Conservation (phyloP, 2,888 invertebrate genomes). For the Drosophila colorata region DNA sequence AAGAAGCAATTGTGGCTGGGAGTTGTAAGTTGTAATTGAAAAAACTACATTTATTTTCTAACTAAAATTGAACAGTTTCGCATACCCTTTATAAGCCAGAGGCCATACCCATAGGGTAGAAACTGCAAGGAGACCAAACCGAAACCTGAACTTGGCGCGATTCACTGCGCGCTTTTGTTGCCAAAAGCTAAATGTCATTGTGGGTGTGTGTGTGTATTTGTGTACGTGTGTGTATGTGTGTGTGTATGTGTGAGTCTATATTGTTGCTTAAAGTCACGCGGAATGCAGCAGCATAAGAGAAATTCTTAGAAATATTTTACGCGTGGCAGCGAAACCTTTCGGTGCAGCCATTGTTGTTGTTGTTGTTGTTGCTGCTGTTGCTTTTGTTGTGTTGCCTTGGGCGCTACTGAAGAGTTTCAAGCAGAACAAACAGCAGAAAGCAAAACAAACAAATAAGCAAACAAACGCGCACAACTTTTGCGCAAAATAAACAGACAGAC, state of each 20-base stretch:
- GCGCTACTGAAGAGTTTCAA: conserved; percentile 66
- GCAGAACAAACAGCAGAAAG: conserved; percentile 5
- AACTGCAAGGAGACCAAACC: conserved; percentile 26
- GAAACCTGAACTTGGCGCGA: conserved; percentile 49
- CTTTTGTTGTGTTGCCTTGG: conserved; percentile 56
- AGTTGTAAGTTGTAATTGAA: no score
- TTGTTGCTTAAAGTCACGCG: conserved; percentile 67
- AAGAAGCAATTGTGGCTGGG: no score
- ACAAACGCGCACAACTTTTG: conserved; percentile 65
- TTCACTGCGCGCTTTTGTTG: conserved; percentile 38
- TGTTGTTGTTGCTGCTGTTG: conserved; percentile 23
- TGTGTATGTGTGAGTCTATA: conserved; percentile 10
- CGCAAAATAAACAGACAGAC: conserved; percentile 56
- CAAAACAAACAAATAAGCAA: conserved; percentile 69
- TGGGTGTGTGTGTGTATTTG: conserved; percentile 1
- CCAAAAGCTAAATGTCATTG: conserved; percentile 30
- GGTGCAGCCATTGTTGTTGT: conserved; percentile 46
- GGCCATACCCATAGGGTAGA: conserved; percentile 28
- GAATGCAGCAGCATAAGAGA: conserved; percentile 58
- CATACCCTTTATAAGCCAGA: neutral
- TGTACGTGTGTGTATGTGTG: conserved; percentile 2
- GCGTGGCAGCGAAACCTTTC: conserved; percentile 68
- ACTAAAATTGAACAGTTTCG: neutral
- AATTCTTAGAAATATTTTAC: conserved; percentile 75
- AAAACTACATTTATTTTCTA: no score